Evolutionary conservation across 2,888 invertebrate species (phyloP).

Genomic region (Apoda limacodes): DNA sequence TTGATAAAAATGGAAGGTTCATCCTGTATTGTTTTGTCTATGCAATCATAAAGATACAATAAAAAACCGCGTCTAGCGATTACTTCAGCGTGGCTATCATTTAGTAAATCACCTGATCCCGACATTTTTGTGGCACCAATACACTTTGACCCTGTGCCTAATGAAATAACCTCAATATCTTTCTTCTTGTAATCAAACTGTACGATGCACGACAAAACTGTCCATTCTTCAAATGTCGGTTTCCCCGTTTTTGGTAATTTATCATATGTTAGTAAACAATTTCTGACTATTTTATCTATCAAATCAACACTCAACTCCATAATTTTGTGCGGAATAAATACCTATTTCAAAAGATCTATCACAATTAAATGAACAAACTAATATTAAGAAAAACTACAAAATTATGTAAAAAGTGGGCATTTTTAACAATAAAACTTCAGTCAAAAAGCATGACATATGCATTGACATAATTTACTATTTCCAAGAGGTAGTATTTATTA

Average conservation of each 20-base stretch:
- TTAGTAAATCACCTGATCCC: conserved; percentile 76
- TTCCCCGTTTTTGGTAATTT: conserved; percentile 83
- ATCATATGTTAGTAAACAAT: conserved; percentile 72
- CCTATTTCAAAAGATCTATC: not conserved
- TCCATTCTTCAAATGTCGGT: conserved; percentile 83
- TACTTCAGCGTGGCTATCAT: conserved; percentile 94
- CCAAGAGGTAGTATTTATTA: too few relatives aligned
- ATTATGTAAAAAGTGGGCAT: conserved; percentile 2
- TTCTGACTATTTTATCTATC: conserved; percentile 63
- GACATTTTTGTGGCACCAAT: conserved; percentile 79
- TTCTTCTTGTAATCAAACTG: conserved; percentile 44
- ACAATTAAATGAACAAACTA: not conserved
- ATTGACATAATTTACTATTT: too few relatives aligned
- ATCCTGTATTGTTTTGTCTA: conserved; percentile 44
- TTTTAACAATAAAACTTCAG: conserved; percentile 6
- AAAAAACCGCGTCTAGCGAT: conserved; percentile 86
- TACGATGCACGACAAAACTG: conserved; percentile 81
- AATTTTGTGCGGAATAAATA: too few relatives aligned
- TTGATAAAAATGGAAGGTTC: conserved; percentile 38
- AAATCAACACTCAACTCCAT: conserved; percentile 26
- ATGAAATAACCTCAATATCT: conserved; percentile 74
- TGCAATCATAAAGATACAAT: conserved; percentile 78
- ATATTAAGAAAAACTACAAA: conserved; percentile 5
- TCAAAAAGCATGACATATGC: too few relatives aligned
- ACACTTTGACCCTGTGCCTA: conserved; percentile 94